phyloP scores from a whole-genome alignment of 2,797 vertebrate species.

The Sebastes oblongus region DNA sequence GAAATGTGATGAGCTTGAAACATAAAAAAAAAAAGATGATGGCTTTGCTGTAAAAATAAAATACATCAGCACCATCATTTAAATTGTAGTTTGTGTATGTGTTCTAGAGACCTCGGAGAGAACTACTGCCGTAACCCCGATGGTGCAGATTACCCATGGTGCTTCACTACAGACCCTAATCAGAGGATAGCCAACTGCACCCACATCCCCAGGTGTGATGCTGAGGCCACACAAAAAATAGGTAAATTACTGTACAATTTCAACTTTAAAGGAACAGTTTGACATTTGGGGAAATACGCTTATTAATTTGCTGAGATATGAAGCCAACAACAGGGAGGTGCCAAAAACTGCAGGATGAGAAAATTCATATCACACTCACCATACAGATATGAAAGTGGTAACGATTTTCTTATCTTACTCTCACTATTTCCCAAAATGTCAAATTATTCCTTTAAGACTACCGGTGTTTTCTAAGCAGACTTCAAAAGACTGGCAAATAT shows the following conservation, averaged over 20 bases:
- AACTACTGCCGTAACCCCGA: constrained; percentile 98
- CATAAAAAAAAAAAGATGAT: background rate
- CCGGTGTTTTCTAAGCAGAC: background rate
- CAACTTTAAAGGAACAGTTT: background rate
- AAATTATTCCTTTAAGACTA: constrained; percentile 4
- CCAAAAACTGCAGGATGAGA: no score
- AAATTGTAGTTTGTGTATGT: constrained; percentile 66
- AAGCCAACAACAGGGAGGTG: no score
- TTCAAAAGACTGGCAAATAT: background rate
- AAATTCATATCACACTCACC: no score
- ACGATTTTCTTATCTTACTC: background rate
- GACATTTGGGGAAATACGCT: background rate
- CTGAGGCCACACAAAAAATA: constrained; percentile 66
- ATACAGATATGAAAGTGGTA: background rate
- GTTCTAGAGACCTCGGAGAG: constrained; percentile 89
- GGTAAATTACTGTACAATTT: constrained; percentile 61
- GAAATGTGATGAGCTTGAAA: background rate
- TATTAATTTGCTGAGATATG: background rate
- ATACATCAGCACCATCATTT: constrained; percentile 53
- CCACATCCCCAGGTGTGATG: constrained; percentile 92
- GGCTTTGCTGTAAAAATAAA: background rate
- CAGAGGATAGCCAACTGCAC: constrained; percentile 92
- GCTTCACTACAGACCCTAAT: constrained; percentile 94
- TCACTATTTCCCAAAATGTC: background rate
- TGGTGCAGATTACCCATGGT: constrained; percentile 95